Base-by-base conservation (phyloP, 2,888 invertebrate genomes). In the Pimpla rufipes region DNA sequence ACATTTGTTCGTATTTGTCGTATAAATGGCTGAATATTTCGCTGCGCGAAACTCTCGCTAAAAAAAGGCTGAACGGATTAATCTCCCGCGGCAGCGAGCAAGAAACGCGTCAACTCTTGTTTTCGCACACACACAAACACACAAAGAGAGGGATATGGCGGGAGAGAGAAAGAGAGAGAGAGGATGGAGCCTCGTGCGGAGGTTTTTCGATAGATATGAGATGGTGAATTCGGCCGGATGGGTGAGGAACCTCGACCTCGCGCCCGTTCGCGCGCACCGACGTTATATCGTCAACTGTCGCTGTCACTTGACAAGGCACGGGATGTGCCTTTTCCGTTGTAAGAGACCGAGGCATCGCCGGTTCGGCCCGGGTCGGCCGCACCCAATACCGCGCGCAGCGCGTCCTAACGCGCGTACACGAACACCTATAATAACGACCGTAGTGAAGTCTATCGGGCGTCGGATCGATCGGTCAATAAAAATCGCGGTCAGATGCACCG, bases 231-330 rank as follows among this genome's bases (percentile, higher is more conserved):
- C 88, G 87, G 85, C 85, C 88, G 89, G 90, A 90, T 90, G 90
- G 90, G 89, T 87, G 91, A 90, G 91, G 90, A 89, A 87, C 90
- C 88, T 89, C 90, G 88, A 88, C 89, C 88, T 89, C 91, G 91
- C 90, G 90, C 89, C 84, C 88, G 87, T 87, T 88, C 87, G 88
- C 76, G 82, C 81, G 85, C 85, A 85, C 79, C 80, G 67, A 79
- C 37, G 73, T 83, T 86, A 85, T 86, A 87, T 87, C 86, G 87
- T 86, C 88, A 84, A 88, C 85, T 85, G 83, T 83, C 85, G 85
- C 85, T 88, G 87, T 86, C 88, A 88, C 85, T 89, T 89, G 91
- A 90, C 90, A 89, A 88, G 88, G 85, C 86, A 89, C 89, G 85
- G 88, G 87, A 87, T 89, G 88, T 87, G 85, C 85, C 87, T 87